phyloP scores from a whole-genome alignment of 2,113 vertebrate genomes.

The Hydrochoerus hydrochaeris region DNA sequence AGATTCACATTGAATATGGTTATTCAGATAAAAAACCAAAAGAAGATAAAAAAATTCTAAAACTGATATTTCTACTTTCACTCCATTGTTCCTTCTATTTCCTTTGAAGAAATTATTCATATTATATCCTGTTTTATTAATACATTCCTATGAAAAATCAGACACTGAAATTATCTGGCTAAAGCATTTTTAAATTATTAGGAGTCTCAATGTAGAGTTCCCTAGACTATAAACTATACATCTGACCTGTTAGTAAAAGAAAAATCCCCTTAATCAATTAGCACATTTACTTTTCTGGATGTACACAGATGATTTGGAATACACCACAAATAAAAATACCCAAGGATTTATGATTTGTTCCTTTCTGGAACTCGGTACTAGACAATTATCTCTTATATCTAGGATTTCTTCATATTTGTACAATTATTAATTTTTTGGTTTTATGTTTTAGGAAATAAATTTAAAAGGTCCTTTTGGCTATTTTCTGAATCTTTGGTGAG shows the following conservation, averaged over 20 bases:
- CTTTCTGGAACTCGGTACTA: neutral
- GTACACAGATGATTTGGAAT: neutral
- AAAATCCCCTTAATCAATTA: neutral
- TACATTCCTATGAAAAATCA: neutral
- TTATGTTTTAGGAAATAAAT: neutral
- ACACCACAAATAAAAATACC: neutral
- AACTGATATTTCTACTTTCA: neutral
- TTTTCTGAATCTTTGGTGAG: neutral
- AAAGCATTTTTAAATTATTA: neutral
- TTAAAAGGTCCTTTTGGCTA: neutral
- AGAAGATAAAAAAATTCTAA: neutral
- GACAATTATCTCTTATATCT: neutral
- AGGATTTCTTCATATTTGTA: neutral
- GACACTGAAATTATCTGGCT: neutral
- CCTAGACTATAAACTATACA: neutral
- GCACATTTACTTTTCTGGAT: neutral
- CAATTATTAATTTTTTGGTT: neutral
- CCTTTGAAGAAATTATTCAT: slow-evolving; percentile 8
- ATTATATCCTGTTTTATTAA: neutral
- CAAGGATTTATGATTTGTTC: neutral
- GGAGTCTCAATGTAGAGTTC: neutral
- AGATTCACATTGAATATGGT: neutral
- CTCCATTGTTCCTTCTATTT: neutral
- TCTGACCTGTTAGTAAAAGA: neutral
- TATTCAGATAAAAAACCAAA: slow-evolving; percentile 33